These are phyloP conservation scores for Pogonocherus hispidulus DNA, from an alignment of 2,888 invertebrate species.

Conservation along the genomic window DNA sequence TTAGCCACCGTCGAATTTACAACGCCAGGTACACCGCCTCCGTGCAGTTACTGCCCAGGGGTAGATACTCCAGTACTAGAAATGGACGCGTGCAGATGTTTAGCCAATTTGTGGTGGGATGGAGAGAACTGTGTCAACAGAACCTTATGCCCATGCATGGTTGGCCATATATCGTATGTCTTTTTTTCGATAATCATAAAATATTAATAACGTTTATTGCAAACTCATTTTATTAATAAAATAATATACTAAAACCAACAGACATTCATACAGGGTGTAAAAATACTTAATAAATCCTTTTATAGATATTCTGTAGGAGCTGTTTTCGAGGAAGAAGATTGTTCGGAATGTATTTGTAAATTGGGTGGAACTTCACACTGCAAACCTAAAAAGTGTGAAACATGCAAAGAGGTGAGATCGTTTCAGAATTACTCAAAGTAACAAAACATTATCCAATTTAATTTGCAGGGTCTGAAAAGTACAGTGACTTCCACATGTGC, in stretches of 20 bases:
- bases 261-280: too few relatives aligned
- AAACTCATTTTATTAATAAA: too few relatives aligned
- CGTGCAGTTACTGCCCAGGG: constrained; percentile 74
- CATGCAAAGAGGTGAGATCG: constrained; percentile 72
- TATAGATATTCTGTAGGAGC: constrained; percentile 81
- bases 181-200: background rate
- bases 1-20: constrained; percentile 35
- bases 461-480: constrained; percentile 71
- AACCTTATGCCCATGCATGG: constrained; percentile 84
- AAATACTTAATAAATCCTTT: too few relatives aligned
- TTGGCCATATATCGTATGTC: constrained; percentile 75
- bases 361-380: constrained; percentile 82
- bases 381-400: constrained; percentile 77
- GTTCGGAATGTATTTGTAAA: constrained; percentile 85
- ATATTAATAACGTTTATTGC: too few relatives aligned
- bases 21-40: constrained; percentile 36
- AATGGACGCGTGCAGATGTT: constrained; percentile 70
- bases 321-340: constrained; percentile 79
- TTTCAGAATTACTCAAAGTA: background rate
- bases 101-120: constrained; percentile 76
- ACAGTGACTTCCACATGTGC: constrained; percentile 76
- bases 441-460: background rate
- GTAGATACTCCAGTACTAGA: constrained; percentile 61
- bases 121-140: constrained; percentile 80
- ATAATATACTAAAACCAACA: too few relatives aligned